Evolutionary conservation across 2,888 invertebrate genomes (phyloP).

Genomic region (Magallana nippona): DNA sequence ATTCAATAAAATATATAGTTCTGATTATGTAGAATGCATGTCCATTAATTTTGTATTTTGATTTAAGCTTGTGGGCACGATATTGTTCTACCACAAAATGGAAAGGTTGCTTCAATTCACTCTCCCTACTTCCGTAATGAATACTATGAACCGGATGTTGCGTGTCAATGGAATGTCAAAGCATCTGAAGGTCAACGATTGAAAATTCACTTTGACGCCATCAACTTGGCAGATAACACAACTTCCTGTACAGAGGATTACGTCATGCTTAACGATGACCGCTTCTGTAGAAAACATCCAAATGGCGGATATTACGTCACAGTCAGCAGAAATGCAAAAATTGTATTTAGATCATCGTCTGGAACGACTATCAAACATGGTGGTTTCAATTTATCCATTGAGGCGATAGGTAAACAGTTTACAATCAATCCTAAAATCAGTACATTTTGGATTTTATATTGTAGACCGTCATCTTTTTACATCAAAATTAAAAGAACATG

Average conservation of each 20-base stretch:
- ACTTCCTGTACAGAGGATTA: constrained; percentile 47
- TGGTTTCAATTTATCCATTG: constrained; percentile 51
- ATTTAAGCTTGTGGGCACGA: constrained; percentile 55
- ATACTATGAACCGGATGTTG: constrained; percentile 55
- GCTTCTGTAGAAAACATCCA: constrained; percentile 45
- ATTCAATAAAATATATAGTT: too few relatives aligned
- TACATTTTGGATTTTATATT: too few relatives aligned
- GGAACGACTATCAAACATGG: constrained; percentile 47
- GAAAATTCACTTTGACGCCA: constrained; percentile 47
- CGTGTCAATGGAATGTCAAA: constrained; percentile 54
- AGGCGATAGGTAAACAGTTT: constrained; percentile 47
- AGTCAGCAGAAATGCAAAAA: constrained; percentile 37
- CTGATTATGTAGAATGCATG: too few relatives aligned
- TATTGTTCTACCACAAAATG: constrained; percentile 48
- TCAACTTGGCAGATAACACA: constrained; percentile 45
- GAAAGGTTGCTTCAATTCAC: constrained; percentile 49
- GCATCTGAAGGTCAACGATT: constrained; percentile 50
- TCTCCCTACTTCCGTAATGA: constrained; percentile 52
- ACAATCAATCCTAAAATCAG: too few relatives aligned
- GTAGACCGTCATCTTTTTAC: too few relatives aligned
- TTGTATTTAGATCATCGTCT: constrained; percentile 52
- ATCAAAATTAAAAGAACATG: not conserved
- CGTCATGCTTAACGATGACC: constrained; percentile 45
- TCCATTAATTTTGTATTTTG: not conserved
- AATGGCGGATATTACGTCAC: constrained; percentile 38